Evolutionary conservation across 2,888 invertebrate species (phyloP).

Genomic region (Cantharis lateralis): DNA sequence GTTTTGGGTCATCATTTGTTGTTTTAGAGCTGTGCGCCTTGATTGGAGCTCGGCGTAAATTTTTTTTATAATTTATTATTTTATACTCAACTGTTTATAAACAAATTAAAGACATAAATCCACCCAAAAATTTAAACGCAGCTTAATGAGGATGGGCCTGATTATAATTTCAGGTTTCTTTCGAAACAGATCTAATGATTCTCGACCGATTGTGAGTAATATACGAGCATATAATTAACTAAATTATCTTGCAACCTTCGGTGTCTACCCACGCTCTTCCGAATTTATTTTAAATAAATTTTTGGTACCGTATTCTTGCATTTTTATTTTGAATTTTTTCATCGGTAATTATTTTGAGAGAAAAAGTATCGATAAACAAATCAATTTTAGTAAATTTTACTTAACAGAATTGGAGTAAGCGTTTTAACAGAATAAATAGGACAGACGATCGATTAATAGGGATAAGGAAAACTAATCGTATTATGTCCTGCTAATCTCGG

Average conservation of each 20-base stretch:
- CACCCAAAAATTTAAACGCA: background rate
- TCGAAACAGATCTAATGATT: background rate
- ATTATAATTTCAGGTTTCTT: background rate
- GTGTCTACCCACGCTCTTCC: background rate
- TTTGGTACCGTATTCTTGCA: background rate
- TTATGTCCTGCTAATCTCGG: background rate
- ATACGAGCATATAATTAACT: background rate
- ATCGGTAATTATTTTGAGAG: background rate
- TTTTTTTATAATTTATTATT: too few relatives aligned
- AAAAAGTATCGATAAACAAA: background rate
- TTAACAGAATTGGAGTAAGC: background rate
- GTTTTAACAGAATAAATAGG: background rate
- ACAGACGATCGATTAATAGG: background rate
- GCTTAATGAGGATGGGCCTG: background rate
- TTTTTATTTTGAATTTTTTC: background rate
- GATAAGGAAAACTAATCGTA: background rate
- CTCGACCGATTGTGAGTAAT: background rate
- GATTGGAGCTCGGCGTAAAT: too few relatives aligned
- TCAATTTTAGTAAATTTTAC: background rate
- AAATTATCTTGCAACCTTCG: background rate
- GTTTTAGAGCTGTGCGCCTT: too few relatives aligned
- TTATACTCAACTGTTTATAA: too few relatives aligned
- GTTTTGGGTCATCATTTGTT: too few relatives aligned
- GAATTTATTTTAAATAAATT: background rate
- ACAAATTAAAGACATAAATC: background rate